Evolutionary conservation across 2,113 vertebrate genomes (phyloP).

Genomic region (Lathamus discolor): DNA sequence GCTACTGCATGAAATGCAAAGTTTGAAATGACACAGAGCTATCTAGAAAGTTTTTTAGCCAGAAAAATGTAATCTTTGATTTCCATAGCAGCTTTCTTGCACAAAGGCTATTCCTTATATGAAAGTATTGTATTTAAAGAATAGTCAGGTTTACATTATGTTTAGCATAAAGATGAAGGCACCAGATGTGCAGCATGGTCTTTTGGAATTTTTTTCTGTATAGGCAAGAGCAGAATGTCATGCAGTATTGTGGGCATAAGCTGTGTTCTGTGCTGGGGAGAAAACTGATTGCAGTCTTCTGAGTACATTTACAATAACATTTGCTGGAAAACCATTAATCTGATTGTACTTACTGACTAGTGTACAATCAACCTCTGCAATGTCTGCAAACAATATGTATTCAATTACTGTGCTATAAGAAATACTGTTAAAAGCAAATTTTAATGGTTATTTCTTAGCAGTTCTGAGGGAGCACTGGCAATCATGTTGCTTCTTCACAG

Average conservation of each 20-base stretch:
- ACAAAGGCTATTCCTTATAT: background rate
- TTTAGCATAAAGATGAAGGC: background rate
- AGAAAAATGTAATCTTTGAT: conserved; percentile 13
- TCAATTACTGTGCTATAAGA: background rate
- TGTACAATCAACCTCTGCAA: background rate
- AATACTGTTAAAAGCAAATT: conserved; percentile 2
- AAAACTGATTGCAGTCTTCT: conserved; percentile 11
- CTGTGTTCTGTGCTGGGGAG: background rate
- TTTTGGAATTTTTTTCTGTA: background rate
- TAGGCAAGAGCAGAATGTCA: background rate
- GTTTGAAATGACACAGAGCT: background rate
- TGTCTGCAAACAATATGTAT: background rate
- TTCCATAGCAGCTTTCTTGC: background rate
- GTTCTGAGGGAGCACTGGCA: background rate
- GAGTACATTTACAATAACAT: background rate
- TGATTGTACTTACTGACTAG: background rate
- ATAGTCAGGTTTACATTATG: background rate
- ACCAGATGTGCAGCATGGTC: background rate
- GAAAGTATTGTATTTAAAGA: conserved; percentile 29
- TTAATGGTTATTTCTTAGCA: conserved; percentile 20
- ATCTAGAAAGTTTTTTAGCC: background rate
- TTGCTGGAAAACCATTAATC: conserved; percentile 4
- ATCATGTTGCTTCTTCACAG: background rate
- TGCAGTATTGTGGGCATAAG: background rate
- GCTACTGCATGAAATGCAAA: background rate